These are phyloP conservation scores for Tetrapedia diversipes DNA, from an alignment of 2,888 invertebrate genomes.

Conservation along the genomic window DNA sequence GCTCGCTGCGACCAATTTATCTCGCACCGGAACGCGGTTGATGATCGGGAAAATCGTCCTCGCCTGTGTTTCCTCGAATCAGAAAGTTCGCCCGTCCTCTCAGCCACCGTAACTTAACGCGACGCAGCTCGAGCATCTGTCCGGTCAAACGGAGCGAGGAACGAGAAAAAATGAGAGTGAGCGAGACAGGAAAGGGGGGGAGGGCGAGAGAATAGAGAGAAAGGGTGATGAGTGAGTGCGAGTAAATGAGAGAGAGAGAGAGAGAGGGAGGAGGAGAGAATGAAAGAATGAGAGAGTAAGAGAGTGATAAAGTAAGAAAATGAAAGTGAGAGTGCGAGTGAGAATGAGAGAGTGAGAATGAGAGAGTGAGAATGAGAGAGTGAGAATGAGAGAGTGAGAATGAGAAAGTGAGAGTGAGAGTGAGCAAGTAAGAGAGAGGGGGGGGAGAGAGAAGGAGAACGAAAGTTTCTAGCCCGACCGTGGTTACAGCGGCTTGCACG, in stretches of 20 bases:
- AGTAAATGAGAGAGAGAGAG: no score
- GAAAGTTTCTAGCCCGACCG: neutral
- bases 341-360: no score
- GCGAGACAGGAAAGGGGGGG: neutral
- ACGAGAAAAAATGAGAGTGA: neutral
- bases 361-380: neutral
- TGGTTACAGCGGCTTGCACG: constrained; percentile 19
- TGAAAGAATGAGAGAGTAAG: neutral
- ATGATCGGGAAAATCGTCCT: constrained; percentile 19
- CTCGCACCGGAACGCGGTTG: constrained; percentile 15
- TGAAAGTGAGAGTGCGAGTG: no score
- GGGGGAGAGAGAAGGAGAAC: neutral
- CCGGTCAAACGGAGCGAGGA: neutral
- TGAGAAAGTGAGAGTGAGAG: no score
- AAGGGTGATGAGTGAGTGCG: no score
- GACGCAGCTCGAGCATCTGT: neutral
- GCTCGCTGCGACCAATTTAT: constrained; percentile 17
- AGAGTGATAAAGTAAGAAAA: neutral
- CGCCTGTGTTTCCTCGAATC: constrained; percentile 18
- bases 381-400: neutral
- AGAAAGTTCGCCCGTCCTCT: neutral
- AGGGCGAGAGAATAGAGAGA: neutral
- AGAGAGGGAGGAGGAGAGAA: neutral
- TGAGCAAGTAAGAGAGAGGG: neutral
- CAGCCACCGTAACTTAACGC: neutral